These are phyloP conservation scores for Pseudochirops cupreus DNA, from an alignment of 2,797 vertebrate species.

Conservation along the genomic window DNA sequence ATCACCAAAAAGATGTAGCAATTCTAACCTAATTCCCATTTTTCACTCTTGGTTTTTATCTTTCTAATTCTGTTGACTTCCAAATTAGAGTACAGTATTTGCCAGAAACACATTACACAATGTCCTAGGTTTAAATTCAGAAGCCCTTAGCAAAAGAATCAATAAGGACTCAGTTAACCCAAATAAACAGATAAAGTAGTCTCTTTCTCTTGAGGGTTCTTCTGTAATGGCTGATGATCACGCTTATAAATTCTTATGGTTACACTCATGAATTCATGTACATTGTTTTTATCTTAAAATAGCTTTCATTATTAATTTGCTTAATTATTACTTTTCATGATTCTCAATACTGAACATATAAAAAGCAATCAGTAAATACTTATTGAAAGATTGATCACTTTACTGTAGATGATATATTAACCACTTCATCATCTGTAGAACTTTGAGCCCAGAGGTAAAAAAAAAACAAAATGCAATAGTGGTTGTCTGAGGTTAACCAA, in stretches of 20 bases:
- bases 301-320: not conserved
- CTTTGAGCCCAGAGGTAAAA: not conserved
- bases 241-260: not conserved
- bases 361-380: not conserved
- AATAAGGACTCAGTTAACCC: not conserved
- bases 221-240: not conserved
- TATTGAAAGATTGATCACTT: not conserved
- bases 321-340: not conserved
- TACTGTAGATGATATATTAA: not conserved
- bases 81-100: not conserved
- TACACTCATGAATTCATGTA: not conserved
- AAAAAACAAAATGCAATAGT: not conserved
- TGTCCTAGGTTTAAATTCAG: not conserved
- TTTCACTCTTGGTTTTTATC: not conserved
- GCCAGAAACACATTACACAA: not conserved
- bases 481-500: not conserved
- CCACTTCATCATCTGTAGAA: not conserved
- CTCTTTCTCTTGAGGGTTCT: not conserved
- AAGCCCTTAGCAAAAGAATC: not conserved
- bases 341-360: not conserved
- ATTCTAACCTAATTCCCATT: not conserved
- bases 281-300: conserved; percentile 3
- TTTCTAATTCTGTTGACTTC: conserved; percentile 2
- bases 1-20: not conserved
- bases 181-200: not conserved